phyloP scores from a whole-genome alignment of 1,140 invertebrate species.

The Aphaenogaster ashmeadi region DNA sequence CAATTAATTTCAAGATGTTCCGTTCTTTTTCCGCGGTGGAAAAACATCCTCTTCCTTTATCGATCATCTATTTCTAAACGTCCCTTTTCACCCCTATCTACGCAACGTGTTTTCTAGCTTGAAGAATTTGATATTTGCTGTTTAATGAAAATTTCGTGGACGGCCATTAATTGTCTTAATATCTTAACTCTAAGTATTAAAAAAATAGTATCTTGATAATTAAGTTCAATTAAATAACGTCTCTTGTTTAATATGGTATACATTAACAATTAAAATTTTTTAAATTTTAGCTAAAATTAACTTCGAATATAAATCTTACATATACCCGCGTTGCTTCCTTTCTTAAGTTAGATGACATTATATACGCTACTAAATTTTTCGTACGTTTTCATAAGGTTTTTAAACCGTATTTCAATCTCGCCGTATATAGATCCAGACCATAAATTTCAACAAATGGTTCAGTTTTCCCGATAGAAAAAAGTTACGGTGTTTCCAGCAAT shows the following conservation, averaged over 20 bases:
- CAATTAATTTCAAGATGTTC: slow-evolving; percentile 75
- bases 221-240: neutral
- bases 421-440: neutral
- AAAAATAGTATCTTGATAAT: slow-evolving; percentile 1
- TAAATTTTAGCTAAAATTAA: neutral
- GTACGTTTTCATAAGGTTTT: neutral
- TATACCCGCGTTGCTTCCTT: neutral
- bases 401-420: neutral
- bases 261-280: neutral
- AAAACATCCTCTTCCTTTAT: slow-evolving; percentile 37
- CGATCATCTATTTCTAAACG: slow-evolving; percentile 11
- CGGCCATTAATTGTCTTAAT: neutral
- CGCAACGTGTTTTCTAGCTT: slow-evolving; percentile 2
- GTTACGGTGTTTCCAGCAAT: slow-evolving; percentile 28
- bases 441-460: slow-evolving; percentile 1
- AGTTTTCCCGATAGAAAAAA: slow-evolving; percentile 21
- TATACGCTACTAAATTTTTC: neutral
- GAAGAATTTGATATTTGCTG: neutral
- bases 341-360: neutral
- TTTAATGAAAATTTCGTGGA: neutral
- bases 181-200: neutral
- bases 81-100: neutral
- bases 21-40: neutral
- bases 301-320: neutral
- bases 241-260: neutral